Base-by-base conservation (phyloP, 2,888 invertebrate species). In the Andricus quercusramuli region DNA sequence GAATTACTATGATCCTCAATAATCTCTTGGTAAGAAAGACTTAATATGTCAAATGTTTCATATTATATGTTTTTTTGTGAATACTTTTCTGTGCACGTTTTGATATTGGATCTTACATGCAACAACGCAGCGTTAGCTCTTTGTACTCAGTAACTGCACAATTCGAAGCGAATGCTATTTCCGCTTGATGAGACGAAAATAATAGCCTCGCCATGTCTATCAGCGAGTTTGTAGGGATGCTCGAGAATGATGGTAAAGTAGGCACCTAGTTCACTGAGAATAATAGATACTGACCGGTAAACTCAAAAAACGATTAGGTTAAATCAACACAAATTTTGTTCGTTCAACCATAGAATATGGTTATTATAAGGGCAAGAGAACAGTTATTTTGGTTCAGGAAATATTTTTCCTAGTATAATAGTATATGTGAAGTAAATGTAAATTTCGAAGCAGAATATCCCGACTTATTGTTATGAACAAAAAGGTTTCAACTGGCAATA, bases 161-260 rank as follows among this genome's bases (percentile, higher is more conserved):
- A 56, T 56, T 56, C n/a, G n/a, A 56, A 56, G n/a, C 11, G n/a
- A 56, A n/a, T 56, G n/a, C 56, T 56, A 56, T 56, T 56, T n/a
- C 56, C 56, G 56, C 56, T 56, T n/a, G 56, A 56, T 56, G 56
- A 56, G 56, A 56, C 56, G 20, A 56, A 56, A 56, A 56, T 56
- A 56, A 56, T 56, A 56, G 56, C 20, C 56, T n/a, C n/a, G 56
- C n/a, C 56, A 56, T 56, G 56, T 9, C 56, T 56, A 17, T n/a
- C 56, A 56, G n/a, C n/a, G 9, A 56, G 56, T n/a, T 56, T 3
- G n/a, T 9, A 56, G n/a, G n/a, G 8, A 20, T 51, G n/a, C 51
- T 51, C 51, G 20, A n/a, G 20, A 51, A 51, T 51, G n/a, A 20
- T 51, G 51, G 20, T 51, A 51, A 51, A 20, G 20, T 8, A 51